Base-by-base conservation (phyloP, 2,888 invertebrate species). In the Proisotoma minuta region DNA sequence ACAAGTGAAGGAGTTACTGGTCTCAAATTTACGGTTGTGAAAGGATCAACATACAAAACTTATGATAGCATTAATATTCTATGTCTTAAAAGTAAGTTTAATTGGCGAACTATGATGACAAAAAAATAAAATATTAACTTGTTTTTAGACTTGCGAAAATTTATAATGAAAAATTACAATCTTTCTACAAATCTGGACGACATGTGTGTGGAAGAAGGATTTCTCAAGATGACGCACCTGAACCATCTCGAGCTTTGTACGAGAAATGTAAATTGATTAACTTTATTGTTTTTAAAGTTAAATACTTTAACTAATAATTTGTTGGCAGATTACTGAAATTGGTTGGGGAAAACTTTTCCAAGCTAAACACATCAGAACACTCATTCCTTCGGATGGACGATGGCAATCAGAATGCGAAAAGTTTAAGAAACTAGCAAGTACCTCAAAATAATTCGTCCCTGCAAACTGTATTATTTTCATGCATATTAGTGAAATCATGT, bases 111-210 rank as follows among this genome's bases (percentile, higher is more conserved):
- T n/a, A n/a, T 20, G 8, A 60, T 3, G 29, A 5, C 10, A 22
- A 28, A 23, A 18, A 27, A 24, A 47, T n/a, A n/a, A n/a, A n/a
- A n/a, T n/a, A n/a, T 43, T n/a, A 43, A 24, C 22, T 27, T 8
- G 12, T 48, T n/a, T 61, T 22, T 39, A 68, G 68, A 60, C 24
- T 34, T 68, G 27, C 56, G 62, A 18, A 54, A 51, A 40, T 68
- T 68, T 40, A 63, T 60, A 24, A 65, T 65, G 65, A 64, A 60
- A 10, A 68, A 68, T 34, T 63, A 62, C 49, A 62, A 62, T 4
- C 58, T 62, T 57, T 56, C 68, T 1, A 68, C 68, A 1, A 3
- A 26, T 27, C 58, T 68, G 3, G 60, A 59, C 4, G 63, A 68
- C 26, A 1, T 65, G 26, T 62, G 60, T 0, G 63, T 68, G 1